Evolutionary conservation across 2,797 vertebrate genomes (phyloP), one percentile per base, ranked within the genome.

Genomic region (Tiaroga cobitis): DNA sequence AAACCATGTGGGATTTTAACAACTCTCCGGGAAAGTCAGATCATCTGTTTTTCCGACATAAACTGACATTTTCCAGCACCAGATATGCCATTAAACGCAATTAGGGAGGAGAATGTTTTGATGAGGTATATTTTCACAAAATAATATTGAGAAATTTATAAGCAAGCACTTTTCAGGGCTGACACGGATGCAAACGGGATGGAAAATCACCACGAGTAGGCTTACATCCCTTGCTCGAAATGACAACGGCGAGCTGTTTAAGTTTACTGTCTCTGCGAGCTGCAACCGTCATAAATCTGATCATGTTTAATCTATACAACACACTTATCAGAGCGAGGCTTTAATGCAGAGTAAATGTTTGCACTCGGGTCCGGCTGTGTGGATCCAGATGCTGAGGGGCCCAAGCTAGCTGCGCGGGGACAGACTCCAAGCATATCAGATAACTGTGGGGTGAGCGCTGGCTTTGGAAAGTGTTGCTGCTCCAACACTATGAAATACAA

Each of bases 1-100:
- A 61, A 80, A 83, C 72, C 61, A 90, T 79, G 92, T 92, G 89
- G 90, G 90, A 90, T 91, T 91, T 86, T 90, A 91, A 91, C 91
- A 90, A 91, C 91, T 87, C 77, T 87, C 85, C 56, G 32, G 89
- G 88, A 91, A 91, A 91, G 91, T 88, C 2, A 88, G 87, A 91
- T 92, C 87, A 86, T 93, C 93, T 91, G 88, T 86, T 94, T 93
- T 93, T 92, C 92, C 91, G 46, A 89, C 34, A 7, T 82, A 81
- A 80, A 88, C 90, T 91, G 90, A 92, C 90, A 91, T 90, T 90
- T 91, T 89, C 84, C 89, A 70, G 85, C 90, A 85, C 90, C 88
- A 85, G 89, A 88, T 85, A 85, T 39, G 59, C 89, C 92, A 92
- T 93, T 93, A 93, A 90, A 90, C 84, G 90, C 88, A 84, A 93